A percentile compares a stretch with the other conserved stretches of the same genome.
phyloP scores from a whole-genome alignment of 1,140 invertebrate species.

The Anagrus nilaparvatae region DNA sequence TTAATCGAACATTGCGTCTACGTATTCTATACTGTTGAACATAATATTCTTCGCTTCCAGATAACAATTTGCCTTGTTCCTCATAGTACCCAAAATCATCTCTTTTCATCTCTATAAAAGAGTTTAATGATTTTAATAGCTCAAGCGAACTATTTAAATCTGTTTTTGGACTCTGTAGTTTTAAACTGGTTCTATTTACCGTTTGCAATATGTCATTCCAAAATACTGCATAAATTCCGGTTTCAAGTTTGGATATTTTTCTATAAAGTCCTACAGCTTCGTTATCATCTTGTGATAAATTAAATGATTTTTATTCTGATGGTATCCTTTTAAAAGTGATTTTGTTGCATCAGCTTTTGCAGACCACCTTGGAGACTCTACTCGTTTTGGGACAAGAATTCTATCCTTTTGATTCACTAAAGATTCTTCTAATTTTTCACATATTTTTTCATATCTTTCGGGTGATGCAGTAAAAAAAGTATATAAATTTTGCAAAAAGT shows the following conservation, averaged over 20 bases:
- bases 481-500: constrained; percentile 15
- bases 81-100: constrained; percentile 16
- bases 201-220: constrained; percentile 17
- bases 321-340: constrained; percentile 3
- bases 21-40: neutral
- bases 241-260: constrained; percentile 17
- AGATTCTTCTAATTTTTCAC: constrained; percentile 7
- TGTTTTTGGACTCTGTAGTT: constrained; percentile 13
- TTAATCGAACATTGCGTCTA: constrained; percentile 12
- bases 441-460: constrained; percentile 9
- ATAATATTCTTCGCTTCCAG: constrained; percentile 8
- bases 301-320: constrained; percentile 1
- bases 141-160: constrained; percentile 16
- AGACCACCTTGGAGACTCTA: constrained; percentile 4
- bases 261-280: constrained; percentile 16
- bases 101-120: constrained; percentile 14
- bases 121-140: constrained; percentile 14
- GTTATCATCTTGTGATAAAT: constrained; percentile 10
- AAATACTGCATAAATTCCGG: constrained; percentile 13
- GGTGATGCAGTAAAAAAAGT: constrained; percentile 18
- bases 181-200: constrained; percentile 15
- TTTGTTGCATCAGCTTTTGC: neutral
- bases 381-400: neutral
- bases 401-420: neutral
- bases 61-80: constrained; percentile 10